A percentile compares a stretch with the other conserved stretches of the same genome.
These are phyloP conservation scores for Drosophila elegans DNA, from an alignment of 1,140 invertebrate species.

Conservation along the genomic window DNA sequence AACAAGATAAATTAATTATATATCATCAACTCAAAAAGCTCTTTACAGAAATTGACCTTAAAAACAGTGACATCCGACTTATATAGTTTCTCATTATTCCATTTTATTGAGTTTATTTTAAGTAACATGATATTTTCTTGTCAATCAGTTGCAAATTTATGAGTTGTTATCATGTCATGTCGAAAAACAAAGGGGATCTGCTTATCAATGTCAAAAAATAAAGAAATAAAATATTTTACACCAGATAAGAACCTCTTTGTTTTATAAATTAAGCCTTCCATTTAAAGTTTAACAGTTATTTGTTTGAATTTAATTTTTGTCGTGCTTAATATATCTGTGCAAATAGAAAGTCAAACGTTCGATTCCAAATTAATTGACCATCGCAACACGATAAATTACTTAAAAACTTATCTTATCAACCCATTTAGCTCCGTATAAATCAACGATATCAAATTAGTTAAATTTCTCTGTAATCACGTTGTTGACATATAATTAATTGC, in stretches of 20 bases:
- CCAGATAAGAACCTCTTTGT: slow-evolving; percentile 5
- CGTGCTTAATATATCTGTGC: neutral
- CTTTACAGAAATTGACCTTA: no score
- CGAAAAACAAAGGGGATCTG: neutral
- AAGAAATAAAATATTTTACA: slow-evolving; percentile 2
- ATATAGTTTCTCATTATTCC: no score
- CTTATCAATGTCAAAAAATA: slow-evolving; percentile 17
- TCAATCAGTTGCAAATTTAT: slow-evolving; percentile 4
- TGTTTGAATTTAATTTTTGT: neutral
- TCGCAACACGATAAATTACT: slow-evolving; percentile 38
- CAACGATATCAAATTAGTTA: slow-evolving; percentile 38
- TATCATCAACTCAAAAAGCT: no score
- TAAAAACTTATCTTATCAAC: slow-evolving; percentile 23
- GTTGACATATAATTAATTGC: slow-evolving; percentile 65
- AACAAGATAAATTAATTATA: neutral
- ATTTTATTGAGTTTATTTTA: neutral
- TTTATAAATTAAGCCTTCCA: neutral
- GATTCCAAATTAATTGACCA: slow-evolving; percentile 17
- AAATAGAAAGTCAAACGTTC: slow-evolving; percentile 11
- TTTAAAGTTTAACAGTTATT: neutral
- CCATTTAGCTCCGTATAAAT: slow-evolving; percentile 9
- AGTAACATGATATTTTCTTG: neutral
- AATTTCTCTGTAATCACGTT: slow-evolving; percentile 49
- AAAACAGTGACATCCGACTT: no score
- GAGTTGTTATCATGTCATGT: slow-evolving; percentile 2